phyloP scores from a whole-genome alignment of 1,140 invertebrate genomes.

The Luehdorfia chinensis region DNA sequence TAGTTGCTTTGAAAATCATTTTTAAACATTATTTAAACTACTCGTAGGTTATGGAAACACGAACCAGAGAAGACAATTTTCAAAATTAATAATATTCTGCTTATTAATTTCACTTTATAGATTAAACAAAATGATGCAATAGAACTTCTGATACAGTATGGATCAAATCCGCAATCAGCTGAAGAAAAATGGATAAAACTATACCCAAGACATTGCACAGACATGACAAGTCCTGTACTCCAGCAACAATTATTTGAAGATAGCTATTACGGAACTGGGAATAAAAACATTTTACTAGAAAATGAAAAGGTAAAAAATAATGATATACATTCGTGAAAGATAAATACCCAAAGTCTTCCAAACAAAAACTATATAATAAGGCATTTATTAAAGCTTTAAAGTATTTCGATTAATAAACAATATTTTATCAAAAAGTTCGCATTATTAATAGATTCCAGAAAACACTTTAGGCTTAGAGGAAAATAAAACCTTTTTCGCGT shows the following conservation, averaged over 20 bases:
- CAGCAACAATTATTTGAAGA: constrained; percentile 39
- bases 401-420: too few species aligned
- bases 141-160: constrained; percentile 51
- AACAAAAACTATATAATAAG: too few species aligned
- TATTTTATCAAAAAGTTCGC: too few species aligned
- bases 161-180: constrained; percentile 34
- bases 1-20: too few species aligned
- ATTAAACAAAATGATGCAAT: constrained; percentile 47
- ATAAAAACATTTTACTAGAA: constrained; percentile 5
- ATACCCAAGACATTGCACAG: constrained; percentile 54
- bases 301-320: constrained; percentile 32
- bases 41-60: too few species aligned
- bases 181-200: constrained; percentile 43
- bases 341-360: constrained; percentile 29
- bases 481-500: constrained; percentile 36
- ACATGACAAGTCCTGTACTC: constrained; percentile 41
- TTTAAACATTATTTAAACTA: too few species aligned
- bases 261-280: constrained; percentile 33
- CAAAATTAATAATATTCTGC: too few species aligned
- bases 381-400: too few species aligned
- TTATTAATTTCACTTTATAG: too few species aligned
- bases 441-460: constrained; percentile 18
- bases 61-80: too few species aligned
- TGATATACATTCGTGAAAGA: too few species aligned
- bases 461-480: constrained; percentile 15